phyloP scores from a whole-genome alignment of 2,888 invertebrate genomes.

The Nemoura dubitans region DNA sequence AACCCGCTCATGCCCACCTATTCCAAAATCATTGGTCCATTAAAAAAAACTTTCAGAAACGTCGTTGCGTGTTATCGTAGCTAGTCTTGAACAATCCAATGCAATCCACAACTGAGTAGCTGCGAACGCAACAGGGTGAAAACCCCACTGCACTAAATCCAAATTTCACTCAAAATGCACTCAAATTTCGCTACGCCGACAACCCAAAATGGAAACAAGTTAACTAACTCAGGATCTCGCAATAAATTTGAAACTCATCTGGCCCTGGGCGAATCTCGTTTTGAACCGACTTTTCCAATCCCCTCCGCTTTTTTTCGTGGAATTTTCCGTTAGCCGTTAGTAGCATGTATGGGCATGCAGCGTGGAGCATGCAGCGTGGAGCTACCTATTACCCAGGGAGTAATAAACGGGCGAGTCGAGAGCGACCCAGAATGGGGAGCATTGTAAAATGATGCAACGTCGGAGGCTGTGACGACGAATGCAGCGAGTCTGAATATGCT shows the following conservation, averaged over 20 bases:
- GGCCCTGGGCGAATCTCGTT: background rate
- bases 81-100: too few species aligned
- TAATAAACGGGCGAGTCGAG: background rate
- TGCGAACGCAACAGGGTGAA: too few species aligned
- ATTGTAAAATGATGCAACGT: background rate
- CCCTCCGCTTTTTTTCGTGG: background rate
- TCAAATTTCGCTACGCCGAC: too few species aligned
- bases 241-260: background rate
- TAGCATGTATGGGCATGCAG: background rate
- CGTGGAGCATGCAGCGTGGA: background rate
- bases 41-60: too few species aligned
- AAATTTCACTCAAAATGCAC: too few species aligned
- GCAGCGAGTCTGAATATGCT: background rate
- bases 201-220: too few species aligned
- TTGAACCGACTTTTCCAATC: background rate
- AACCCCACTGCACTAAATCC: too few species aligned
- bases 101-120: too few species aligned
- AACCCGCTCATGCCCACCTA: too few species aligned
- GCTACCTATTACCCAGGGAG: background rate
- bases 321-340: background rate
- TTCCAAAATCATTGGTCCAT: too few species aligned
- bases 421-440: background rate
- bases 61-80: too few species aligned
- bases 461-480: slow-evolving; percentile 10
- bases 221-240: background rate